Base-by-base conservation (phyloP, 2,113 vertebrate species). In the Anguilla japonica region DNA sequence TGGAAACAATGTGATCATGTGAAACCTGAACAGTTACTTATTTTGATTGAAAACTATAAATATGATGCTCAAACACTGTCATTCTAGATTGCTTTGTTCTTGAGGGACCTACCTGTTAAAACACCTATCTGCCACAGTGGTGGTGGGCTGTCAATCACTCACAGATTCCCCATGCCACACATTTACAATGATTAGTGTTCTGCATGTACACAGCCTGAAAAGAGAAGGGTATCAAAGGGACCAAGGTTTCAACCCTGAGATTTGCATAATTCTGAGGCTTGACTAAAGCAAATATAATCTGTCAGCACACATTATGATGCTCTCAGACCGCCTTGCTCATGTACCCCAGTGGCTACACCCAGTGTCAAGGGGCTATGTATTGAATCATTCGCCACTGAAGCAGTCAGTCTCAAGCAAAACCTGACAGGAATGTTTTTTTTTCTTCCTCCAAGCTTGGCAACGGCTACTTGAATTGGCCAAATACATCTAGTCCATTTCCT, bases 261-360 rank as follows among this genome's bases (percentile, higher is more conserved):
- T 80, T 80, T 41, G 79, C 39, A 80, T 13, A 7, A 80, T n/a
- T 75, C 79, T 41, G 41, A 41, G 40, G 16, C 7, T 16, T 80
- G 79, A 80, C 79, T 22, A 80, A 40, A 80, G 79, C 34, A 80
- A 5, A 80, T 80, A 80, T 41, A 80, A 41, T 80, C 79, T 80
- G 79, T 80, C 41, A n/a, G n/a, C 71, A 29, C 26, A n/a, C 63
- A 71, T 71, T 71, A 71, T 7, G 26, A 71, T 71, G 63, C 5
- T 71, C 26, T 20, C 63, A 71, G 26, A n/a, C 63, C 16, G 40
- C 29, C 78, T 79, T 41, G 78, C 63, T 71, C 63, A 20, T 71
- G 20, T 41, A 80, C 79, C 20, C 40, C 5, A 34, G 78, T 79
- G 20, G 34, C 34, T 41, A 9, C 15, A 80, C 40, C 40, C 39